Percentiles rank a stretch among this genome's conserved stretches.
These are phyloP conservation scores for Hydractinia symbiolongicarpus DNA, from an alignment of 30 jellyfish, hydroid and myxozoan species.

Conservation along the genomic window DNA sequence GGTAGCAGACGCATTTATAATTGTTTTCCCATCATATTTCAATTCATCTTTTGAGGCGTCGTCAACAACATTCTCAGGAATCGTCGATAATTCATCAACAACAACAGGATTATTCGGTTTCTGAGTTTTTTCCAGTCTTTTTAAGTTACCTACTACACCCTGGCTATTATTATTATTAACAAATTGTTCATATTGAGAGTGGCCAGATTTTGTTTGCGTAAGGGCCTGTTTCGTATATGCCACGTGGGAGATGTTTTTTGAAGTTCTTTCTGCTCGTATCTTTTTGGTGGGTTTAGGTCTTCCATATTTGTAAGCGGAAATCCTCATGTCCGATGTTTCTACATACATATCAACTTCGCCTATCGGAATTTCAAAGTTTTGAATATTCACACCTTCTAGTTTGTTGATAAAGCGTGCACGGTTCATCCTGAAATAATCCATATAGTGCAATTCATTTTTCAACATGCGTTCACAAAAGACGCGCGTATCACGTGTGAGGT, in stretches of 20 bases:
- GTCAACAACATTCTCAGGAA: neutral
- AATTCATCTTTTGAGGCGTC: neutral
- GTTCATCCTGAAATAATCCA: slow-evolving; percentile 54
- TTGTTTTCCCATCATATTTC: slow-evolving; percentile 8
- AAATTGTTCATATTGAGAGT: no score
- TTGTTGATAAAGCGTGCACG: slow-evolving; percentile 24
- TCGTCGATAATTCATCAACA: no score
- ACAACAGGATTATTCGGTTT: no score
- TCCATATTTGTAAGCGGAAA: slow-evolving; percentile 7
- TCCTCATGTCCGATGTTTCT: slow-evolving; percentile 24
- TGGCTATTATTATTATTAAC: no score
- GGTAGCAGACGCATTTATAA: neutral
- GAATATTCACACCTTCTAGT: slow-evolving; percentile 71
- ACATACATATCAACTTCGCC: slow-evolving; percentile 67
- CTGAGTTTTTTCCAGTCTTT: no score
- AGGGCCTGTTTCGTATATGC: no score
- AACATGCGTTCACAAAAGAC: slow-evolving; percentile 76
- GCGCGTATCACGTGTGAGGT: slow-evolving; percentile 45
- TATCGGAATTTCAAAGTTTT: slow-evolving; percentile 54
- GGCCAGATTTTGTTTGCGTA: no score
- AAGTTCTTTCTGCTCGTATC: neutral
- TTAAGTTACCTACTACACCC: no score
- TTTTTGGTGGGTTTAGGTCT: slow-evolving; percentile 4
- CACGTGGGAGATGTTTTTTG: no score
- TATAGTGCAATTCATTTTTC: slow-evolving; percentile 62